phyloP scores from a whole-genome alignment of 2,888 invertebrate species.

The Lamellibrachia columna region DNA sequence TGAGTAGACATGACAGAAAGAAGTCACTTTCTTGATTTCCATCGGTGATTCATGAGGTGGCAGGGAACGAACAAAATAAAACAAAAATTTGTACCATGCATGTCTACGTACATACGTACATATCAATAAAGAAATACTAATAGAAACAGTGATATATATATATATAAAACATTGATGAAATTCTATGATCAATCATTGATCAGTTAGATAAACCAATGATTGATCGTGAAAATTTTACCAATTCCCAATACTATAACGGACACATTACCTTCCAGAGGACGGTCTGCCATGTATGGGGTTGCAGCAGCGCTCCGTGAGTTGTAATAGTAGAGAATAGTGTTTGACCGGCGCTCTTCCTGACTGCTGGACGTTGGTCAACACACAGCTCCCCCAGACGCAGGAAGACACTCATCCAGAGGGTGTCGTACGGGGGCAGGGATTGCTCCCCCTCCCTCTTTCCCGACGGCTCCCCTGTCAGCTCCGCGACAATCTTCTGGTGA shows the following conservation, averaged over 20 bases:
- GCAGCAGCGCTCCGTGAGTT: conserved; percentile 89
- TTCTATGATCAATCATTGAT: too few species aligned
- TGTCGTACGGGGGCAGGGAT: conserved; percentile 70
- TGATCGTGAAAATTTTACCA: too few species aligned
- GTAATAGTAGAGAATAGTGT: conserved; percentile 97
- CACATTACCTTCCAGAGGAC: conserved; percentile 82
- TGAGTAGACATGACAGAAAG: too few species aligned
- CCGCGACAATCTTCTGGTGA: conserved; percentile 72
- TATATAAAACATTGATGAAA: too few species aligned
- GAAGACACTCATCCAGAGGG: conserved; percentile 93
- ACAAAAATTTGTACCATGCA: too few species aligned
- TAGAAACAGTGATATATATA: neutral
- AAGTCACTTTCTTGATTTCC: too few species aligned
- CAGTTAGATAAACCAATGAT: too few species aligned
- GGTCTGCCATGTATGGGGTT: conserved; percentile 91
- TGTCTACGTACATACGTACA: too few species aligned
- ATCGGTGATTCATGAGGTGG: too few species aligned
- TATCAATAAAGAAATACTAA: too few species aligned
- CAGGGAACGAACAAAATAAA: too few species aligned
- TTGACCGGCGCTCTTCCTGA: conserved; percentile 95
- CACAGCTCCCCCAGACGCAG: conserved; percentile 74
- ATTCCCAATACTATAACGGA: too few species aligned
- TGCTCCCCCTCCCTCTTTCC: conserved; percentile 5
- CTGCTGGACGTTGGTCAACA: conserved; percentile 93
- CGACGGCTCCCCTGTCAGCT: conserved; percentile 46